Base-by-base conservation (phyloP, 2,113 vertebrate genomes). In the Sialia sialis region DNA sequence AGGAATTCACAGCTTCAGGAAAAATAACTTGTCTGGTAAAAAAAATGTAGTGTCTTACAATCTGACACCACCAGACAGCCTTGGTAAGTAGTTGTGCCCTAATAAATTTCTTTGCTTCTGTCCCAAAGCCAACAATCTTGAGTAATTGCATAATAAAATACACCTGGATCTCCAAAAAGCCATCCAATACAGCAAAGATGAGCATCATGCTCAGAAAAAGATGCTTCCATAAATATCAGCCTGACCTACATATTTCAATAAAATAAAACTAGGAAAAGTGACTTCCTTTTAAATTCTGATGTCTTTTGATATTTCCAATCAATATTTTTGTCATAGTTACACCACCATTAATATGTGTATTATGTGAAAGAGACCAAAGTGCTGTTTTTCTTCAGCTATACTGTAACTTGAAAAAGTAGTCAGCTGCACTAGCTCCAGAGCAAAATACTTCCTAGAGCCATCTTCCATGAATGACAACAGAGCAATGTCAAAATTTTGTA, bases 1-100 rank as follows among this genome's bases (percentile, higher is more conserved):
- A 69, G 90, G 59, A 88, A 95, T 82, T 95, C 66, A 78, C 38
- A 87, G 85, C 64, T 96, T 75, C 84, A 93, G 63, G 62, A 91
- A 85, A 91, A 96, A 83, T 39, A 17, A 36, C 48, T 20, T 44
- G 43, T 44, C 19, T 44, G 43, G 43, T 44, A 44, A 44, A 44
- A 44, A 20, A 44, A 44, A 8, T 44, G 43, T 44, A 20, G 43
- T 44, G 49, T 94, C 69, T 87, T 54, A 48, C 11, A 69, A 16
- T 43, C 13, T 94, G 56, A 93, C 51, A 51, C 63, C 63, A 64
- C 51, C 20, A 32, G 92, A 89, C 32, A 82, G 84, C 25, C 38
- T 46, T 62, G 69, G 26, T 59, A 58, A 96, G 78, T 55, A 96
- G 68, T 30, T 95, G 17, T 89, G 67, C 29, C 43, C 55, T 82